Evolutionary conservation across 2,797 vertebrate genomes (phyloP), one percentile per base, ranked within the genome.

Genomic region (Rhinella marina): DNA sequence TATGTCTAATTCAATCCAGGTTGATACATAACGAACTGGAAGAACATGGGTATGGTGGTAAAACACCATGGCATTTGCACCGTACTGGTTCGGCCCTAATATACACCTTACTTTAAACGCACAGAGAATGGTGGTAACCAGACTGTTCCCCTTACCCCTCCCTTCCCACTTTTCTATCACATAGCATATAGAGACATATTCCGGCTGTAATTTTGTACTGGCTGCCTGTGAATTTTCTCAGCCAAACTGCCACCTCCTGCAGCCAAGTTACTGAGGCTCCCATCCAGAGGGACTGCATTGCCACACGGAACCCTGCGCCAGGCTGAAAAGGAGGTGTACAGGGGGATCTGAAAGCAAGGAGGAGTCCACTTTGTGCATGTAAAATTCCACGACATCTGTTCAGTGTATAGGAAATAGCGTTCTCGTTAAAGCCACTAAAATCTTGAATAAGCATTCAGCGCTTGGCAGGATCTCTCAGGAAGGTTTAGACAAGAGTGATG

Each of bases 361-460:
- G 93, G 93, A 95, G 94, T 92, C 92, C 94, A 93, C 93, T 82
- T 86, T 89, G 93, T 94, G 95, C 95, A 96, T 96, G 95, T 96
- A 96, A 96, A 96, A 97, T 97, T 97, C 96, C 95, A 94, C 94
- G 96, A 96, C 96, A 97, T 97, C 96, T 97, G 96, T 96, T 97
- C 96, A 93, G 91, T 92, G 93, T 90, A 93, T 92, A 90, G 89
- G 91, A 81, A 91, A 89, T 62, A 75, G 89, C 25, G 88, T 32
- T 87, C 93, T 90, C 92, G 93, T 92, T 94, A 92, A 91, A 92
- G 92, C 81, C 92, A 92, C 94, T 92, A 94, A 94, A 95, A 93
- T 92, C 83, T 48, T 50, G 83, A 84, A 82, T 83, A 81, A 82
- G 66, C 90, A 68, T 84, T 81, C 80, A 77, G 75, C 52, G 80